phyloP scores from a whole-genome alignment of 2,797 vertebrate genomes.

The Anabacerthia variegaticeps region DNA sequence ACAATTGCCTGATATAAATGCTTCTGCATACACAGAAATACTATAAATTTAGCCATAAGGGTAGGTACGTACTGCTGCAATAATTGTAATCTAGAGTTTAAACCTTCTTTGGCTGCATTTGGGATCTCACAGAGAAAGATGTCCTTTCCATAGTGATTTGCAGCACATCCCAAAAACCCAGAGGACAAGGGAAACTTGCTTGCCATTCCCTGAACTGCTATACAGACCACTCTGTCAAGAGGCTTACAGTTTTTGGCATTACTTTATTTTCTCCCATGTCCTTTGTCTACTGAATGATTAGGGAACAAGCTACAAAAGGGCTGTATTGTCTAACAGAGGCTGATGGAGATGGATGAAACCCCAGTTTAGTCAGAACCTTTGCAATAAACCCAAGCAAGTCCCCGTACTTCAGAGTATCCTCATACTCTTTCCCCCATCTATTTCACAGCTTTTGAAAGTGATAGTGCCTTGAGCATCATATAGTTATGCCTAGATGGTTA shows the following conservation, averaged over 20 bases:
- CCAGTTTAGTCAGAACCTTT: neutral
- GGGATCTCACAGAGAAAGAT: neutral
- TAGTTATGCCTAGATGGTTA: neutral
- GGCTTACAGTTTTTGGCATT: neutral
- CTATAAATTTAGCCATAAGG: neutral
- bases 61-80: neutral
- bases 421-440: neutral
- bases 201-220: neutral
- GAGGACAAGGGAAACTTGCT: neutral
- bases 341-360: fast-evolving
- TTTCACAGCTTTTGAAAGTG: neutral
- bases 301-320: neutral
- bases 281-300: neutral
- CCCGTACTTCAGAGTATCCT: neutral
- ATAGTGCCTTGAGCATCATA: neutral
- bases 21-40: neutral
- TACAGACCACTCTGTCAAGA: neutral
- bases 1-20: neutral
- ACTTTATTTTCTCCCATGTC: neutral
- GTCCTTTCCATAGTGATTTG: neutral
- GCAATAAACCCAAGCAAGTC: neutral
- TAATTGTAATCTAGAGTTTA: neutral
- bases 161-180: neutral
- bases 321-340: neutral
- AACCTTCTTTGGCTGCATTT: neutral